Percentiles rank a stretch among this genome's conserved stretches.
These are phyloP conservation scores for Ceratoteleas bidentatus DNA, from an alignment of 1,140 invertebrate genomes.

Conservation along the genomic window DNA sequence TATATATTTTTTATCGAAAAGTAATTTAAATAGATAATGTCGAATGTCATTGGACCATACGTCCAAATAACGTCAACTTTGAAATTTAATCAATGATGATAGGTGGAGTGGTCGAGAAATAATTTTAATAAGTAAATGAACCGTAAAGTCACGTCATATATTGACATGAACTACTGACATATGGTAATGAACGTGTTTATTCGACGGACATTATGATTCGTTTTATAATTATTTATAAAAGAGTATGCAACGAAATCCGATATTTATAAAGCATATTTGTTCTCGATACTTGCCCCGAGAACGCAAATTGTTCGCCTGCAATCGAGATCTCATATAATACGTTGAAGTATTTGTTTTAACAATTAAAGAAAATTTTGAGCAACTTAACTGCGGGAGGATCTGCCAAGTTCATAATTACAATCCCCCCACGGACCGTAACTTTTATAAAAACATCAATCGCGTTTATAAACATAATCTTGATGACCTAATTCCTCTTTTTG, in stretches of 20 bases:
- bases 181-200: neutral
- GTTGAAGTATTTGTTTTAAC: neutral
- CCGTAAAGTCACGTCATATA: conserved; percentile 11
- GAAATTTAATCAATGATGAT: conserved; percentile 3
- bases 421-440: conserved; percentile 1
- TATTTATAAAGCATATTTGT: neutral
- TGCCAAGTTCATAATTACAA: conserved; percentile 9
- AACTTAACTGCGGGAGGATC: neutral
- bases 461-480: conserved; percentile 28
- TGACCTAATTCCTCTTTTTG: conserved; percentile 16
- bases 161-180: conserved; percentile 37
- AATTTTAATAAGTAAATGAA: neutral
- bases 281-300: neutral
- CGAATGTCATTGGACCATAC: neutral
- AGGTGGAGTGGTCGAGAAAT: neutral
- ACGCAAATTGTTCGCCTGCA: neutral
- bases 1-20: neutral
- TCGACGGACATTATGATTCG: neutral
- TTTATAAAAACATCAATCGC: conserved; percentile 16
- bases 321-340: neutral
- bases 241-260: neutral
- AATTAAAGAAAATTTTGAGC: conserved; percentile 11
- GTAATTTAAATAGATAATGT: neutral
- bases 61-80: neutral
- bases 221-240: neutral